Base-by-base conservation (phyloP, 2,113 vertebrate species). In the Steatornis caripensis region DNA sequence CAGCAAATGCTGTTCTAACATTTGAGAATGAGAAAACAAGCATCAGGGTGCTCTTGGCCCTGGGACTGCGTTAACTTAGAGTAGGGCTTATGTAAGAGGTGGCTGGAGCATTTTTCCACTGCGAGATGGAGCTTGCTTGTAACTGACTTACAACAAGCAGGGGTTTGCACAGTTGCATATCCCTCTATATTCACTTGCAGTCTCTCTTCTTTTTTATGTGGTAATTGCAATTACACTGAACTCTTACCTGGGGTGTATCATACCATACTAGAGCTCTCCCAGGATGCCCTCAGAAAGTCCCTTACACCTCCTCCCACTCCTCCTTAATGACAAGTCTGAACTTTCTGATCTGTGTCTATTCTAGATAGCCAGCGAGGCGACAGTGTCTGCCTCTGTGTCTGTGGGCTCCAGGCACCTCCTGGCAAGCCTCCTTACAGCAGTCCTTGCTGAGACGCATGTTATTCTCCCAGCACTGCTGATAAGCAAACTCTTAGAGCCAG, bases 361-460 rank as follows among this genome's bases (percentile, higher is more conserved):
- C 30, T 71, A 60, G 37, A 62, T 11, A 58, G 62, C 30, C 8
- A 0, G 37, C 2, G 3, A 65, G 0, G 37, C 2, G 3, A 65
- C 15, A 34, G 14, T 1, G 2, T 61, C 57, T 79, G 43, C 51
- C 20, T 32, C 43, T 24, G 10, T 21, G 48, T 87, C 61, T 32
- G 29, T 15, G 29, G 22, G 51, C 58, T 78, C 27, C 23, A 22
- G 13, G 41, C 24, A 57, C 32, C n/a, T 65, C 32, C 48, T 10
- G 23, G 43, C 75, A 84, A 84, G 62, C 29, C 51, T 72, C 58
- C 46, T 71, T 29, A 23, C 16, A 39, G 54, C 41, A 46, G 12
- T n/a, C 32, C n/a, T 53, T 41, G 11, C 37, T 41, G 48, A 64
- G 9, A 66, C 1, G 10, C 48, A 19, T 26, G 27, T 58, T 83